A percentile compares a stretch with the other conserved stretches of the same genome.
phyloP scores from a whole-genome alignment of 2,888 invertebrate species.

The Dasypolia templi region DNA sequence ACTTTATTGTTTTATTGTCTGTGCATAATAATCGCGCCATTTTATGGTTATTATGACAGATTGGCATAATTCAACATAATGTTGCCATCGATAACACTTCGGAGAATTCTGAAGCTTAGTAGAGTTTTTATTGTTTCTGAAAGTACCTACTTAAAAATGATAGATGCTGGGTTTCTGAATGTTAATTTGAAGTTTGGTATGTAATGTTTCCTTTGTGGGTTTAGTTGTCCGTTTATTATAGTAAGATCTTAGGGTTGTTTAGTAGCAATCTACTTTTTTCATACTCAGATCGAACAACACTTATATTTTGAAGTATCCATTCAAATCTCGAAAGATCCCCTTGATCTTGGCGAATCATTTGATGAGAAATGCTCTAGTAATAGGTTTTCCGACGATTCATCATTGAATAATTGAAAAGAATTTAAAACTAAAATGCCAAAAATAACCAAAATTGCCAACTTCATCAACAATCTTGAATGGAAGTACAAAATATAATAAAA shows the following conservation, averaged over 20 bases:
- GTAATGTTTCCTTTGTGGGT: slow-evolving; percentile 21
- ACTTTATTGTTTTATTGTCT: slow-evolving; percentile 77
- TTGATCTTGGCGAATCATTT: background rate
- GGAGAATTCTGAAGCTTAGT: slow-evolving; percentile 57
- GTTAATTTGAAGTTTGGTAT: slow-evolving; percentile 38
- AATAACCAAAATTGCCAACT: too few relatives aligned
- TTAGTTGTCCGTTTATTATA: slow-evolving; percentile 7
- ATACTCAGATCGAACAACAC: too few relatives aligned
- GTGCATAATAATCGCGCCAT: slow-evolving; percentile 75
- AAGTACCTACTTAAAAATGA: slow-evolving; percentile 56
- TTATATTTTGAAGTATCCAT: too few relatives aligned
- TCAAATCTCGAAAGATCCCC: background rate
- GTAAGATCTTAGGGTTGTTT: background rate
- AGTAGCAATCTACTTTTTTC: background rate
- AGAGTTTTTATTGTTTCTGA: slow-evolving; percentile 61
- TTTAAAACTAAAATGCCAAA: too few relatives aligned
- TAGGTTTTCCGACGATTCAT: background rate
- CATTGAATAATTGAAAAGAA: too few relatives aligned
- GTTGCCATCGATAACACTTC: slow-evolving; percentile 67
- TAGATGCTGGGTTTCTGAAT: slow-evolving; percentile 37
- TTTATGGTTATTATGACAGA: slow-evolving; percentile 75
- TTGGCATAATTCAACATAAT: slow-evolving; percentile 74
- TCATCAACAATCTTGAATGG: too few relatives aligned
- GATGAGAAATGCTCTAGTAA: background rate
- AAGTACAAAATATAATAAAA: too few relatives aligned